A percentile compares a stretch with the other conserved stretches of the same genome.
phyloP scores from a whole-genome alignment of 2,113 vertebrate species.

The Nesogale talazaci region DNA sequence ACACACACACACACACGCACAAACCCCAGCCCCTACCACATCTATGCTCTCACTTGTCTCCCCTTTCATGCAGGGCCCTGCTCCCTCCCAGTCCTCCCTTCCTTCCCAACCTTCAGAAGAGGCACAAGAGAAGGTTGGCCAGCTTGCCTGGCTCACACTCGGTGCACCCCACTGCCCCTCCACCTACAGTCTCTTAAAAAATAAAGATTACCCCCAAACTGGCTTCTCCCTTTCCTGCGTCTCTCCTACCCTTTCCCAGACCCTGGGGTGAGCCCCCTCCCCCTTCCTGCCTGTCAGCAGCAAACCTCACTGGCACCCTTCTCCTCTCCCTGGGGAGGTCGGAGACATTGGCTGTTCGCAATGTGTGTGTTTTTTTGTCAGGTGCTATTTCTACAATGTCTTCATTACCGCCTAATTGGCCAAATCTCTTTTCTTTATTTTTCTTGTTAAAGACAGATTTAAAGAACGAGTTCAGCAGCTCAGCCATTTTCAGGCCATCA shows the following conservation, averaged over 20 bases:
- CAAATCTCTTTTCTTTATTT: slow-evolving; percentile 90
- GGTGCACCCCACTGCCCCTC: not conserved
- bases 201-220: not conserved
- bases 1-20: too few species aligned
- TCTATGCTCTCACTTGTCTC: not conserved
- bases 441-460: slow-evolving; percentile 91
- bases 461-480: slow-evolving; percentile 89
- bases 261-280: not conserved
- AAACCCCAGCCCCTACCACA: not conserved
- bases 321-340: not conserved
- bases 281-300: not conserved
- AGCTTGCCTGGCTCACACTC: not conserved
- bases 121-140: not conserved
- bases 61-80: not conserved
- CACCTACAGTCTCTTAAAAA: not conserved
- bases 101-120: not conserved
- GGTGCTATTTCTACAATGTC: slow-evolving; percentile 85
- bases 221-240: not conserved
- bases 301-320: not conserved
- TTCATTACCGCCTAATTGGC: slow-evolving; percentile 90
- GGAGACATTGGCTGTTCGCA: slow-evolving; percentile 52
- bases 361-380: slow-evolving; percentile 86
- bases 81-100: not conserved
- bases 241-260: not conserved
- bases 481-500: slow-evolving; percentile 86